phyloP scores from a whole-genome alignment of 2,797 vertebrate genomes.

The Chloroceryle amazona region DNA sequence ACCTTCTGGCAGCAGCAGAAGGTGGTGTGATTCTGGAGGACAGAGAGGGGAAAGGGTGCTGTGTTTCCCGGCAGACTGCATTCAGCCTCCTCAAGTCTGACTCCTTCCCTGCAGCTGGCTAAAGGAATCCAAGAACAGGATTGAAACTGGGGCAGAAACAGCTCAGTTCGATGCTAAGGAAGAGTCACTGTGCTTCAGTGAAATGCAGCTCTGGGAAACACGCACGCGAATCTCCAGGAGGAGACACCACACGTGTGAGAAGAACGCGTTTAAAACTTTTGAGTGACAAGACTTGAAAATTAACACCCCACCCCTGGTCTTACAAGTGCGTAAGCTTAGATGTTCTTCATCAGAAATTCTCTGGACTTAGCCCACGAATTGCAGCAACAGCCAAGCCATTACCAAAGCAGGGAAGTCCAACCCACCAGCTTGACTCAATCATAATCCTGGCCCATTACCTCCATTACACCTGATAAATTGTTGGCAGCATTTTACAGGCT shows the following conservation, averaged over 20 bases:
- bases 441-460: neutral
- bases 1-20: neutral
- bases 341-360: neutral
- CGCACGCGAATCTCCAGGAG: neutral
- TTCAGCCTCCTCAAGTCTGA: neutral
- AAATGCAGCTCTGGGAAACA: neutral
- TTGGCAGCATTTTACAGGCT: fast-evolving
- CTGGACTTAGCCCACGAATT: neutral
- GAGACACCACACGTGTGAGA: neutral
- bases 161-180: neutral
- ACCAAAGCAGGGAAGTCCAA: fast-evolving
- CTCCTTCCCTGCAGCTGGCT: neutral
- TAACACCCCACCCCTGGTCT: neutral
- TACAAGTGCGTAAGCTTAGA: fast-evolving
- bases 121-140: neutral
- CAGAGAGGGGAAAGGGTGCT: neutral
- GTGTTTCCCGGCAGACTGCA: neutral
- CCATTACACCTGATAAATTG: neutral
- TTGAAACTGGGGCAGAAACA: neutral
- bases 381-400: neutral
- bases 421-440: neutral
- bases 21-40: neutral
- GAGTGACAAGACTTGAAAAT: neutral
- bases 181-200: fast-evolving
- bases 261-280: neutral